Percentiles rank a stretch among this genome's conserved stretches.
Evolutionary conservation across 2,113 vertebrate genomes (phyloP).

Genomic region (Trematocara variabile): DNA sequence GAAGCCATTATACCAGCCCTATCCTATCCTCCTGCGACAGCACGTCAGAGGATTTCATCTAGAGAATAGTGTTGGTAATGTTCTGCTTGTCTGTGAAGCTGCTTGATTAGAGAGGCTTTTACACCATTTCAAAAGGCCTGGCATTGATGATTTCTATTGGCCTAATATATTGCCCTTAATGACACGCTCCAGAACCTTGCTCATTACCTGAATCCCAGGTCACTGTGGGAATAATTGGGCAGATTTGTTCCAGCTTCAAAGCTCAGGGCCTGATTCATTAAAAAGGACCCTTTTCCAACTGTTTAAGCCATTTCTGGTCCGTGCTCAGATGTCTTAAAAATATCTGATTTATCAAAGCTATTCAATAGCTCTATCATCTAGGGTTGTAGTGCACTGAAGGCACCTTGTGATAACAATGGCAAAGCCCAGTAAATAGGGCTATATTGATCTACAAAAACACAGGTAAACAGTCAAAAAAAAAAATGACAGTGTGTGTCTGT

Average conservation of each 20-base stretch:
- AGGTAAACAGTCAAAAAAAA: not conserved
- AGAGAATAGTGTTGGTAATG: conserved; percentile 18
- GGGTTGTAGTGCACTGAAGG: not conserved
- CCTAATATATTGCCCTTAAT: conserved; percentile 4
- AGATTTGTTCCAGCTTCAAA: conserved; percentile 11
- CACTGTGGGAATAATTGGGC: conserved; percentile 19
- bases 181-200: not conserved
- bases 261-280: not conserved
- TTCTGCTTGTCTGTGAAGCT: conserved; percentile 22
- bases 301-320: not conserved
- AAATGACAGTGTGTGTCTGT: not conserved
- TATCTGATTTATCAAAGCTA: not conserved
- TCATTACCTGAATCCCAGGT: conserved; percentile 37
- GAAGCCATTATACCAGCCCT: conserved; percentile 13
- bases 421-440: not conserved
- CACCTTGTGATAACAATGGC: not conserved
- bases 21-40: not conserved
- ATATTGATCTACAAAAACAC: not conserved
- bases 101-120: conserved; percentile 53
- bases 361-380: not conserved
- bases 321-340: not conserved
- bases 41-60: conserved; percentile 9
- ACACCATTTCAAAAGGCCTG: conserved; percentile 14
- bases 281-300: not conserved
- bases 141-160: conserved; percentile 8